These are phyloP conservation scores for Odontamblyopus lacepedii DNA, from an alignment of 2,797 vertebrate species.

Conservation along the genomic window DNA sequence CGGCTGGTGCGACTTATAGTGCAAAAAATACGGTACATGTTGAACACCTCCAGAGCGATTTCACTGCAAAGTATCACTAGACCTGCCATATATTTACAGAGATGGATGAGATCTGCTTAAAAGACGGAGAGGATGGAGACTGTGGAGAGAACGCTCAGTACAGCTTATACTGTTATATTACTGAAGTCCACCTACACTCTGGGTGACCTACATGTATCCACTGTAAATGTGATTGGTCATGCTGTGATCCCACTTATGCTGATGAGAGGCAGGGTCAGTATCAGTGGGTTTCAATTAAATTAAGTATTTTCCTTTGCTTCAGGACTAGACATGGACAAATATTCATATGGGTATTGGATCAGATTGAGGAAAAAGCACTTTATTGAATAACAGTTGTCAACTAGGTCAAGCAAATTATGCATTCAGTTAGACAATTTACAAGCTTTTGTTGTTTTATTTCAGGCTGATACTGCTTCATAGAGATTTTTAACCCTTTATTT, in stretches of 20 bases:
- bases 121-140: constrained; percentile 89
- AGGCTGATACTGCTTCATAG: too few relatives aligned
- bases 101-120: constrained; percentile 94
- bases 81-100: constrained; percentile 82
- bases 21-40: too few relatives aligned
- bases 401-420: neutral
- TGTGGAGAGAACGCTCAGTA: constrained; percentile 97
- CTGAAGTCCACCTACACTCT: constrained; percentile 8
- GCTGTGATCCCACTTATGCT: constrained; percentile 39
- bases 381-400: neutral
- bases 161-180: constrained; percentile 1
- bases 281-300: constrained; percentile 24
- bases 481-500: too few relatives aligned
- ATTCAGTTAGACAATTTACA: too few relatives aligned
- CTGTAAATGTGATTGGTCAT: constrained; percentile 40
- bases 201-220: constrained; percentile 31
- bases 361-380: neutral
- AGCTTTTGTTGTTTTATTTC: too few relatives aligned
- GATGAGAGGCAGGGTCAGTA: constrained; percentile 28
- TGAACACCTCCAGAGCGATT: too few relatives aligned
- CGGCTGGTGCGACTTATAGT: too few relatives aligned
- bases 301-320: constrained; percentile 23
- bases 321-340: neutral
- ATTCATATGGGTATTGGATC: neutral
- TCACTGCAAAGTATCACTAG: too few relatives aligned